Base-by-base conservation (phyloP, 2,888 invertebrate species). In the Sinelater perroti region DNA sequence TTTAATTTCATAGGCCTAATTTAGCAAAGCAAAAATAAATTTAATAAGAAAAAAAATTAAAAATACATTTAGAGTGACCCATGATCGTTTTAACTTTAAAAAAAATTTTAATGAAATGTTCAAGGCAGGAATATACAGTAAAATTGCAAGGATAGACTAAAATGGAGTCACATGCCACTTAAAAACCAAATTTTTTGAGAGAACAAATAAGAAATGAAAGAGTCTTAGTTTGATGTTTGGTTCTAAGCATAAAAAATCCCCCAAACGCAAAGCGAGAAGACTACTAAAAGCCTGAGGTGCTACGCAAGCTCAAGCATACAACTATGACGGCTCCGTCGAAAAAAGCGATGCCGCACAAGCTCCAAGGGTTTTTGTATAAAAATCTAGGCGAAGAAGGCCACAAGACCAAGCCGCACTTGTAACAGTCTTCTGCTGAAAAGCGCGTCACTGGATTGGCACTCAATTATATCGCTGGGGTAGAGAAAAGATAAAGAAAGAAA, bases 391-490 rank as follows among this genome's bases (percentile, higher is more conserved):
- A 82, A 3, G 83, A 81, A 42, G 83, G 82, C 58, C 80, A 75
- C 58, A 74, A 74, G 24, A 79, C 81, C 49, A 83, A 83, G 40
- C 77, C 75, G 40, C 86, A 85, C 31, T 80, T 79, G 55, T 88
- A 90, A 71, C 79, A 83, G 42, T 82, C 82, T 0, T 82, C 83
- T 7, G 86, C 88, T 60, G 82, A 82, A 11, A 85, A 86, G 65
- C 85, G 87, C 70, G 85, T 85, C 14, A 90, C 90, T 2, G 93
- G 90, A 0, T 78, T 91, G 50, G 93, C 93, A 0, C 94, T 93
- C 71, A 94, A 93, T 74, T 94, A 94, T 75, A 93, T 93, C 0
- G 93, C 93, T 0, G 93, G 93, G 0, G 91, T 92, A 79, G 90
- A 88, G 17, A 87, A 86, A 89, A 87, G 61, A 80, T 92, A 0